A percentile compares a stretch with the other conserved stretches of the same genome.
Conservation (phyloP, 2,113 vertebrate genomes). For the Trichomycterus rosablanca region DNA sequence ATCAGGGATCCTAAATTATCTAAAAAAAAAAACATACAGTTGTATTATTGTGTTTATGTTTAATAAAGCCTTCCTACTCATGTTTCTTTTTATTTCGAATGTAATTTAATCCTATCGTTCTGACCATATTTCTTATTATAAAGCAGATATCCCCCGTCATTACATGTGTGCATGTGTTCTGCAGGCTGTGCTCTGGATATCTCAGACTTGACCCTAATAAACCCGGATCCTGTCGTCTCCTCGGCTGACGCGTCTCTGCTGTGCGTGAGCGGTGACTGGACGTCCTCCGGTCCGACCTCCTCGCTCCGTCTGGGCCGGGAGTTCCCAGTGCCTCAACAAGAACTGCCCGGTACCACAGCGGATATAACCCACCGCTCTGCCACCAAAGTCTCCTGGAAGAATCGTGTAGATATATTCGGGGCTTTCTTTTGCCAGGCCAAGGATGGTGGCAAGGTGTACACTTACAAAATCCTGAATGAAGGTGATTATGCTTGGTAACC, state of each 20-base stretch:
- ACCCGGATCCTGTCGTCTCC: conserved; percentile 78
- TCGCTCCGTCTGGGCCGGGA: conserved; percentile 70
- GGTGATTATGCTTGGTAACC: conserved; percentile 55
- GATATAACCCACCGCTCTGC: conserved; percentile 66
- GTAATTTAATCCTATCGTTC: no score
- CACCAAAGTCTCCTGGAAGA: conserved; percentile 76
- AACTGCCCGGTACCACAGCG: conserved; percentile 64
- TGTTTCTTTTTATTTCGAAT: no score
- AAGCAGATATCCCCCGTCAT: no score
- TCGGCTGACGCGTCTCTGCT: conserved; percentile 72
- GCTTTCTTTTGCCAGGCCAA: conserved; percentile 78
- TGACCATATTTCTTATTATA: no score
- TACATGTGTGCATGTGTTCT: neutral
- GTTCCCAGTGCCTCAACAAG: conserved; percentile 67
- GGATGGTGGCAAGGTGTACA: conserved; percentile 69
- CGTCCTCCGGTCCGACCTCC: conserved; percentile 58
- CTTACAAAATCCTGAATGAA: conserved; percentile 81
- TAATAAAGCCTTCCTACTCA: no score
- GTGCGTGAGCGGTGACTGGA: conserved; percentile 79
- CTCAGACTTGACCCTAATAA: conserved; percentile 79
- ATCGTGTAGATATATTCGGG: conserved; percentile 75
- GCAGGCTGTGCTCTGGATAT: conserved; percentile 68
- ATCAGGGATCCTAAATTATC: no score
- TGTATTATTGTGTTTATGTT: no score
- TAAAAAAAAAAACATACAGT: no score